Percentiles rank a stretch among this genome's conserved stretches.
Conservation (phyloP, 2,113 vertebrate genomes). For the Ptilorrhoa leucosticta region DNA sequence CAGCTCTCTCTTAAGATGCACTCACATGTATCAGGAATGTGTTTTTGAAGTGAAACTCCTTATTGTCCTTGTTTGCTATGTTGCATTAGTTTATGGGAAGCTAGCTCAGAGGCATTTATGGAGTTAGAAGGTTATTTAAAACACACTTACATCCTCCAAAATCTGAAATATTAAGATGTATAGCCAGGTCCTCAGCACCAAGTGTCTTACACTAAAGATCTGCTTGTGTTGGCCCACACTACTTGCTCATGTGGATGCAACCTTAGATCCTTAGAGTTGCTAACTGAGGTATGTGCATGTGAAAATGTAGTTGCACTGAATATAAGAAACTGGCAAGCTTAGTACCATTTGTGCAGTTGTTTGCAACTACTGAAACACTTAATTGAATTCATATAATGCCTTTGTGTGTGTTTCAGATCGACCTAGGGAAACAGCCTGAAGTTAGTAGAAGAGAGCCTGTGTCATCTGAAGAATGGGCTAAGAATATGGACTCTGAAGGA, state of each 20-base stretch:
- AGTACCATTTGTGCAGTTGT: neutral
- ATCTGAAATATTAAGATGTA: neutral
- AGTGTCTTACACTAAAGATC: neutral
- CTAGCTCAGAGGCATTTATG: neutral
- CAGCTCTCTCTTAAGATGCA: neutral
- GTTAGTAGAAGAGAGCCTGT: conserved; percentile 84
- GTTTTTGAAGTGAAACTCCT: neutral
- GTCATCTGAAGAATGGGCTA: conserved; percentile 82
- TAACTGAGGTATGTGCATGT: neutral
- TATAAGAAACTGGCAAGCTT: neutral
- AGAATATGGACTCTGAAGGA: conserved; percentile 86
- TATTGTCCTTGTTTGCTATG: neutral
- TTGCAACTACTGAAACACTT: neutral
- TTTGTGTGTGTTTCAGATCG: conserved; percentile 75
- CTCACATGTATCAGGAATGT: neutral
- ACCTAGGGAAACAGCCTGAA: conserved; percentile 85
- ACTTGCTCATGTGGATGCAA: neutral
- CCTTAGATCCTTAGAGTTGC: neutral
- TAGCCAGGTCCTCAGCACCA: neutral
- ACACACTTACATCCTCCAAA: neutral
- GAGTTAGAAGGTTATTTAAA: neutral
- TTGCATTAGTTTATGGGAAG: neutral
- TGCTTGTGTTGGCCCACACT: neutral
- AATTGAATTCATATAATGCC: neutral
- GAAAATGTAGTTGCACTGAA: neutral